phyloP scores from a whole-genome alignment of 2,888 invertebrate species.

The Hemithea aestivaria region DNA sequence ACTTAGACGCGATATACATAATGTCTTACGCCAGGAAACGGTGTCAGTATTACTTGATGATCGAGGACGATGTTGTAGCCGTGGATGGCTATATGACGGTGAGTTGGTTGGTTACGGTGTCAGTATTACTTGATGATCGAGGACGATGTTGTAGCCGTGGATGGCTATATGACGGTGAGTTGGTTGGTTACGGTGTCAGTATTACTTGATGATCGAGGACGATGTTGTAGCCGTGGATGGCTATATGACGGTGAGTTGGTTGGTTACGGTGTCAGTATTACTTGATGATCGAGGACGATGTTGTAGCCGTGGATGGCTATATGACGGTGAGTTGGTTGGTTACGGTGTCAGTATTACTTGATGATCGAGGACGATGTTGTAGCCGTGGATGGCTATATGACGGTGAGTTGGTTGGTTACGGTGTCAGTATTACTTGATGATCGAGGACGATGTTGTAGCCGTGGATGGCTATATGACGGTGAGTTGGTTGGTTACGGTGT shows the following conservation, averaged over 20 bases:
- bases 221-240: conserved; percentile 93
- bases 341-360: not conserved
- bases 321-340: conserved; percentile 83
- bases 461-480: too few relatives aligned
- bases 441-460: too few relatives aligned
- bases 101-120: conserved; percentile 72
- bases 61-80: conserved; percentile 96
- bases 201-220: conserved; percentile 84
- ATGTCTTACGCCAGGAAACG: conserved; percentile 96
- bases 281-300: conserved; percentile 90
- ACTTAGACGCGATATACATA: conserved; percentile 94
- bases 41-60: conserved; percentile 93
- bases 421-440: too few relatives aligned
- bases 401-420: too few relatives aligned
- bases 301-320: conserved; percentile 91
- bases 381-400: too few relatives aligned
- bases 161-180: conserved; percentile 90
- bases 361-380: too few relatives aligned
- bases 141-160: conserved; percentile 94
- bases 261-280: not conserved
- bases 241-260: conserved; percentile 87
- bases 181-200: not conserved
- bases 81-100: conserved; percentile 90
- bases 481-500: too few relatives aligned
- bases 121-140: conserved; percentile 78